Evolutionary conservation across 2,797 vertebrate species (phyloP).

Genomic region (Cuculus canorus): DNA sequence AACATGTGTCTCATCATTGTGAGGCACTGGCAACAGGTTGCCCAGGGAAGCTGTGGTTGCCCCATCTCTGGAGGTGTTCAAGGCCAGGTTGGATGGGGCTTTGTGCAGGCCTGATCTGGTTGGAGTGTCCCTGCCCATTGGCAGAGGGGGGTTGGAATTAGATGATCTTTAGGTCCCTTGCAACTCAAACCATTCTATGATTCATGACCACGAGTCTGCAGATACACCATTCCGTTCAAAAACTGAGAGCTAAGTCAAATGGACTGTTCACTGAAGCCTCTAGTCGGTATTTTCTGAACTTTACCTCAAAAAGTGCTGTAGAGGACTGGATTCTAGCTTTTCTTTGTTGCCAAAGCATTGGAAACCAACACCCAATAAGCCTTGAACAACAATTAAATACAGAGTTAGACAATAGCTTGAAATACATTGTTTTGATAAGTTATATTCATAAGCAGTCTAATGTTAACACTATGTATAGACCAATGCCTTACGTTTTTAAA

Average conservation of each 20-base stretch:
- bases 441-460: neutral
- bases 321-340: slow-evolving; percentile 87
- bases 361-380: slow-evolving; percentile 92
- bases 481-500: neutral
- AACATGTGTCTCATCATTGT: neutral
- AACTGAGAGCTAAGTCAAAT: neutral
- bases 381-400: slow-evolving; percentile 72
- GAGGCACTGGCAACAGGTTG: no score
- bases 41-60: no score
- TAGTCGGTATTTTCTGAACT: slow-evolving; percentile 54
- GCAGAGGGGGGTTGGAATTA: no score
- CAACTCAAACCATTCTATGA: no score
- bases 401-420: slow-evolving; percentile 16
- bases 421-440: neutral
- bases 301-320: slow-evolving; percentile 96
- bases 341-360: slow-evolving; percentile 85
- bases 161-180: no score
- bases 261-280: neutral
- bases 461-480: neutral
- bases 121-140: no score
- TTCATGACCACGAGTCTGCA: neutral
- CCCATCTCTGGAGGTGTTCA: no score
- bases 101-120: no score
- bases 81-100: no score
- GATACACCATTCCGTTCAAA: neutral